Base-by-base conservation (phyloP, 2,888 invertebrate genomes). In the Thymelicus acteon region DNA sequence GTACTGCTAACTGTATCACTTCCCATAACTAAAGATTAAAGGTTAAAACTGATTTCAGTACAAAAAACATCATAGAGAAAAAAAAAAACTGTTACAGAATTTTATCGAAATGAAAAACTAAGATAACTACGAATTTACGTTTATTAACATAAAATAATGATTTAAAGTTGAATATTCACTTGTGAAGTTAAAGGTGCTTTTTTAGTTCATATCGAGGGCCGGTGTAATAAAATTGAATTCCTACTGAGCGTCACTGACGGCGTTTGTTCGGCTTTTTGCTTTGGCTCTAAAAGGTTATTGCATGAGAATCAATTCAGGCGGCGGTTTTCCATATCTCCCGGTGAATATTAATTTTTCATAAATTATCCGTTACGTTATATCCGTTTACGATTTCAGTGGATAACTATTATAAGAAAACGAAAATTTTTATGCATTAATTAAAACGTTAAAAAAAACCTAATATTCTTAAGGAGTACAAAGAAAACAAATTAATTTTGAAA, bases 241-340 rank as follows among this genome's bases (percentile, higher is more conserved):
- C 84, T 84, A 81, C 76, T 78, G 82, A 79, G 80, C 82, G 82
- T 80, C 82, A 82, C 82, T 78, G 80, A 77, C 81, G 81, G 79
- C 86, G 82, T 87, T 91, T 87, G 87, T 87, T 88, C 86, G 86
- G 85, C 85, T 90, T 92, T 90, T 91, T 90, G 88, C 90, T 86
- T 85, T 85, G 80, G 81, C 85, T 86, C 83, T 80, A 85, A 88
- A 87, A 88, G 89, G 87, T 90, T 92, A 91, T 92, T 92, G 90
- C 90, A 88, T 91, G 89, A 86, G 90, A 91, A 91, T 89, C 85
- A 85, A 90, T 88, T 89, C 91, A 91, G 91, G 87, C 91, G 90
- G 81, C 83, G 82, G 79, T 85, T 81, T 79, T 79, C 79, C 84
- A 81, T 71, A 64, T 19, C 78, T 80, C 77, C 74, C 79, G 74